Evolutionary conservation across 2,797 vertebrate genomes (phyloP), one percentile per base, ranked within the genome.

Genomic region (Labroides dimidiatus): DNA sequence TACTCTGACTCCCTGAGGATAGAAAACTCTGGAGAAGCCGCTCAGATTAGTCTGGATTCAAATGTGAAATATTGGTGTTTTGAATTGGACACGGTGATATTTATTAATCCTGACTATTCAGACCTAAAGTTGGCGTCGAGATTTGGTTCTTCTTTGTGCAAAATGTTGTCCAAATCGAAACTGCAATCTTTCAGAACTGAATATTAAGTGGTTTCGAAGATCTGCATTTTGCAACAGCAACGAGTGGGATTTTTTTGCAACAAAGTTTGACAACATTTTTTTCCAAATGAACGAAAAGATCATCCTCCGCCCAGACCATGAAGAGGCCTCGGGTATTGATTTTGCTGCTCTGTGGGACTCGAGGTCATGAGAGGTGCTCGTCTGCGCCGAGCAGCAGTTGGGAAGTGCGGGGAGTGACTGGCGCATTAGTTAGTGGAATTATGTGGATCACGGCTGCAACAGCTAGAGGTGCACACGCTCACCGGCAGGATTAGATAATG

Each of bases 341-440:
- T 81, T 43, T 19, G 54, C 44, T 75, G 72, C 76, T 80, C 41
- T 12, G 64, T 27, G 74, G 77, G 74, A 63, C 82, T 72, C 2
- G 37, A 74, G 89, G 89, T 89, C 86, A 84, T 14, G 63, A 89
- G 82, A 82, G 83, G 74, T 81, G 76, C 84, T 84, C 61, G 44
- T 87, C 73, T 69, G 71, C 64, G 76, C 56, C 30, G 77, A 15
- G 52, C 69, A 76, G 80, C 83, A 65, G 85, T 84, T 64, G 80
- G 80, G 77, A 78, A 84, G 75, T 80, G 79, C 54, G 43, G 61
- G 75, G 87, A 93, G 72, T 44, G 80, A 78, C 89, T 72, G 84
- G 61, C 54, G 92, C 92, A 94, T 94, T 93, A 90, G 90, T 94
- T 93, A 92, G 84, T 72, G 87, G 92, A 90, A 94, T 94, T 94